phyloP scores from a whole-genome alignment of 2,888 invertebrate genomes.

The Scaptomyza polygonia region DNA sequence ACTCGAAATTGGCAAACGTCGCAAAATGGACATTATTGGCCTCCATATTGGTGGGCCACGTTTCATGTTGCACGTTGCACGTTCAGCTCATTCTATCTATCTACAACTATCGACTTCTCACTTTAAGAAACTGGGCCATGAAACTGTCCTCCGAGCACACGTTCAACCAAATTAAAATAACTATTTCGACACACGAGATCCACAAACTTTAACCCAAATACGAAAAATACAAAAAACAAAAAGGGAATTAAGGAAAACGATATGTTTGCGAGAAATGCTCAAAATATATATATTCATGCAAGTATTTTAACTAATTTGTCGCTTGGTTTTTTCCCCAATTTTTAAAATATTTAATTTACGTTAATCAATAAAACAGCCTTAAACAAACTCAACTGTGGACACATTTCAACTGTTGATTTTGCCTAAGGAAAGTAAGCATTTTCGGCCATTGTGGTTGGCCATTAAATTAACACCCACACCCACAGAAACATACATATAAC shows the following conservation, averaged over 20 bases:
- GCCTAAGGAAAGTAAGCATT: constrained; percentile 1
- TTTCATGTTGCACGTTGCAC: constrained; percentile 34
- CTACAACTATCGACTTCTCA: too few relatives aligned
- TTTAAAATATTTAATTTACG: too few relatives aligned
- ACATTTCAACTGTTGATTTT: neutral
- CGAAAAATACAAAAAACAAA: neutral
- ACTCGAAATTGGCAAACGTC: constrained; percentile 78
- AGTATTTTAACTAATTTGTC: too few relatives aligned
- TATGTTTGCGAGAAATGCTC: too few relatives aligned
- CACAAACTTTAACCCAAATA: constrained; percentile 37
- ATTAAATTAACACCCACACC: constrained; percentile 9
- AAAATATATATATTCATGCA: too few relatives aligned
- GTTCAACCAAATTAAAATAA: constrained; percentile 51
- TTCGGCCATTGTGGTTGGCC: constrained; percentile 15
- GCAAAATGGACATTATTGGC: constrained; percentile 78
- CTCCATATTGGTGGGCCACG: constrained; percentile 37
- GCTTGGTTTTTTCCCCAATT: too few relatives aligned
- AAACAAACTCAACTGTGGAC: too few relatives aligned
- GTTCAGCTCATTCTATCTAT: neutral
- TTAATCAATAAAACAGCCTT: too few relatives aligned
- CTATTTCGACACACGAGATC: constrained; percentile 45
- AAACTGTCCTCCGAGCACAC: constrained; percentile 32
- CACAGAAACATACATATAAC: constrained; percentile 13
- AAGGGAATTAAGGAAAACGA: too few relatives aligned
- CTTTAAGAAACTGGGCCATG: constrained; percentile 37